These are phyloP conservation scores for Phrynosoma blainvillii DNA, from an alignment of 2,113 vertebrate species.

Conservation along the genomic window DNA sequence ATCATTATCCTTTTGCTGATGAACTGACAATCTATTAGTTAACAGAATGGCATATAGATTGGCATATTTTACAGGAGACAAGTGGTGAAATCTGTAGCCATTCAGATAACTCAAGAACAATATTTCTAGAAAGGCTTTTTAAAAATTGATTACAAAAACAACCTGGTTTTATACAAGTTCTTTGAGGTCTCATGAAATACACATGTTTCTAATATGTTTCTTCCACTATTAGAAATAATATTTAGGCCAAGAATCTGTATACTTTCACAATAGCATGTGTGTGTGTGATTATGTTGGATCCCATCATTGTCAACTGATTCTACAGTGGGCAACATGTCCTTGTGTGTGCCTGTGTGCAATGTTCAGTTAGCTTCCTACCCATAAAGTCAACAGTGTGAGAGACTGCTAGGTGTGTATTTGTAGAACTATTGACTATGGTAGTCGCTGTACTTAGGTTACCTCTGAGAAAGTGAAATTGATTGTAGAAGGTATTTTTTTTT, in stretches of 20 bases:
- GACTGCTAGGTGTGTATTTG: too few relatives aligned
- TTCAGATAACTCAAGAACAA: background rate
- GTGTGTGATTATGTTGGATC: background rate
- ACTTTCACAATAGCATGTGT: too few relatives aligned
- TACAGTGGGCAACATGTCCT: too few relatives aligned
- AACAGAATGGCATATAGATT: background rate
- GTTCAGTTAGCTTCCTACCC: too few relatives aligned
- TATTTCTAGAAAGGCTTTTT: background rate
- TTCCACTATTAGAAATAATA: background rate
- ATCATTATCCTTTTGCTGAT: background rate
- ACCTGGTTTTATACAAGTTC: background rate
- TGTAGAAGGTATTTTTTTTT: too few relatives aligned
- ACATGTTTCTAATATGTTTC: background rate
- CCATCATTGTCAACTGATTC: too few relatives aligned
- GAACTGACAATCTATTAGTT: background rate
- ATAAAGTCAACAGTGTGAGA: too few relatives aligned
- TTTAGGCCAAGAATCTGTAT: background rate
- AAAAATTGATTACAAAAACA: background rate
- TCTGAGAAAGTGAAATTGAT: too few relatives aligned
- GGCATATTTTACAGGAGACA: background rate
- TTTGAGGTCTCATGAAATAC: background rate
- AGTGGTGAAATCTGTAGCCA: background rate
- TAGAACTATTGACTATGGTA: too few relatives aligned
- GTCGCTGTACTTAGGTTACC: too few relatives aligned
- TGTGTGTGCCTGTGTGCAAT: too few relatives aligned